Percentiles rank a stretch among this genome's conserved stretches.
phyloP scores from a whole-genome alignment of 2,113 vertebrate species.

The Cyanocitta stelleri region DNA sequence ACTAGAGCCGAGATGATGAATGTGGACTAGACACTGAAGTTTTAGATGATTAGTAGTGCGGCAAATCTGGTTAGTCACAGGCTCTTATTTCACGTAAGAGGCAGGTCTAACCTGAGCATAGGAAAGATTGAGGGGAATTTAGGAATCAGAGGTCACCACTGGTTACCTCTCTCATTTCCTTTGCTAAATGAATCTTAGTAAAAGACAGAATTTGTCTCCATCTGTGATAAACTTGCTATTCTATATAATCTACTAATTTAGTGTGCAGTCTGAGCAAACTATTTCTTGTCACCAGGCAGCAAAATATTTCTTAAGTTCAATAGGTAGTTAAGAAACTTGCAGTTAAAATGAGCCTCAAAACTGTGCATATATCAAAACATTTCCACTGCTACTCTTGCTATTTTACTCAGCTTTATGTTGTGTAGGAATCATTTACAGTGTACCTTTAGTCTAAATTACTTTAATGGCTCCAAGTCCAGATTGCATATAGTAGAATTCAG shows the following conservation, averaged over 20 bases:
- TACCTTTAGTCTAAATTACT: slow-evolving; percentile 1
- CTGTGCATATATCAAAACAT: not conserved
- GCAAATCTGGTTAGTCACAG: not conserved
- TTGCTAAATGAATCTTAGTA: not conserved
- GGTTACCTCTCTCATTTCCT: not conserved
- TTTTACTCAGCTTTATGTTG: not conserved
- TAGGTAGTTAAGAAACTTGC: not conserved
- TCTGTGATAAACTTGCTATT: not conserved
- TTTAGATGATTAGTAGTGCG: not conserved
- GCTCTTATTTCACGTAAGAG: not conserved
- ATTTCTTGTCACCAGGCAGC: not conserved
- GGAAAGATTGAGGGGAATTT: not conserved
- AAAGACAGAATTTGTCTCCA: not conserved
- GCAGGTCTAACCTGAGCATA: not conserved
- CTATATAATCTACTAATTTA: not conserved
- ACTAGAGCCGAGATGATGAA: not conserved
- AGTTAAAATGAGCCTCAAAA: not conserved
- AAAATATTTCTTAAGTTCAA: not conserved
- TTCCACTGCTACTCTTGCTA: not conserved
- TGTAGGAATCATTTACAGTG: not conserved
- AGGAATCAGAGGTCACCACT: not conserved
- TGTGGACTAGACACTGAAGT: not conserved
- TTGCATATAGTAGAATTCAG: not conserved
- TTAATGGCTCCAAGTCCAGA: not conserved
- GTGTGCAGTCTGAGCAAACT: not conserved